Evolutionary conservation across 2,113 vertebrate genomes (phyloP).

Genomic region (Hipposideros armiger): DNA sequence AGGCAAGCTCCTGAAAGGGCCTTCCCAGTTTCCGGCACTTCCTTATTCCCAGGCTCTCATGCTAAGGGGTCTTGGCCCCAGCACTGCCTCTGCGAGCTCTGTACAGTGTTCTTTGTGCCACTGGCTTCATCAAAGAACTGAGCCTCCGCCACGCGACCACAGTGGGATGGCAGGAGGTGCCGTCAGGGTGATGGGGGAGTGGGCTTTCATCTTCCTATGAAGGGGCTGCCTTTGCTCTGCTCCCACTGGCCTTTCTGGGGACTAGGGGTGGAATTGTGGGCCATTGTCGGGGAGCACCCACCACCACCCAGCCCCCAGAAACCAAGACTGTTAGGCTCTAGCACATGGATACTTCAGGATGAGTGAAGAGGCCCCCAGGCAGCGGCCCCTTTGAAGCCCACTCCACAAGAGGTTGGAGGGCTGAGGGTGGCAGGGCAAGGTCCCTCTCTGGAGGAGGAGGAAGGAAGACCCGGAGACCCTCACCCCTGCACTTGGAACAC

Average conservation of each 20-base stretch:
- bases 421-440: neutral
- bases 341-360: neutral
- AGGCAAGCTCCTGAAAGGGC: neutral
- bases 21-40: neutral
- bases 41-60: constrained; percentile 50
- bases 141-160: accelerated
- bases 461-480: neutral
- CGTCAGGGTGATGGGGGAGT: neutral
- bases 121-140: constrained; percentile 70
- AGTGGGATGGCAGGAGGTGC: constrained; percentile 6
- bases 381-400: neutral
- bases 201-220: constrained; percentile 75
- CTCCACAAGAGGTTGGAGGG: neutral
- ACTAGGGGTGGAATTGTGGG: neutral
- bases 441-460: neutral
- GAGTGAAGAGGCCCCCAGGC: neutral
- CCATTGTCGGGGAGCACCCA: neutral
- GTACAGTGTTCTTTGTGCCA: constrained; percentile 60
- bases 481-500: neutral
- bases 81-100: neutral
- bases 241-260: neutral
- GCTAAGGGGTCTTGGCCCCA: constrained; percentile 45
- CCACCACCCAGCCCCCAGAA: neutral
- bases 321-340: neutral
- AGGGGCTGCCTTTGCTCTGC: neutral